A percentile compares a stretch with the other conserved stretches of the same genome.
Evolutionary conservation across 2,113 vertebrate species (phyloP).

Genomic region (Halcyon senegalensis): DNA sequence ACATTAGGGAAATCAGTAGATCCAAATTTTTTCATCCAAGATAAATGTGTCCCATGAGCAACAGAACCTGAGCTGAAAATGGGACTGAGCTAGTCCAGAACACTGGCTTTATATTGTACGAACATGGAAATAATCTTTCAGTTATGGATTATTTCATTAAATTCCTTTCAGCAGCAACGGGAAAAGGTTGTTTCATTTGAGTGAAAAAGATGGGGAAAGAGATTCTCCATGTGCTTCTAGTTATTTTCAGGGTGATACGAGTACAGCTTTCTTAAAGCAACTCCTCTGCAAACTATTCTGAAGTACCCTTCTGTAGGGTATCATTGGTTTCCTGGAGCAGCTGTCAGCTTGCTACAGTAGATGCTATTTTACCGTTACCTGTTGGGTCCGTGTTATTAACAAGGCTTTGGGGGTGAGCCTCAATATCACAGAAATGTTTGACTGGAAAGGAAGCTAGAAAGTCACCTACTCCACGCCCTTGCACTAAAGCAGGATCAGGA

Average conservation of each 20-base stretch:
- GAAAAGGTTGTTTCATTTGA: background rate
- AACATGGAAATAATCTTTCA: background rate
- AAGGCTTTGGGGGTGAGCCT: background rate
- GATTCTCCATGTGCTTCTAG: background rate
- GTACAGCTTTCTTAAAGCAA: background rate
- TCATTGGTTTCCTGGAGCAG: background rate
- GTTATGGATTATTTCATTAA: background rate
- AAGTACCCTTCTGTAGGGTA: background rate
- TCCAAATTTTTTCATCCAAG: background rate
- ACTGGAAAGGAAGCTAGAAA: background rate
- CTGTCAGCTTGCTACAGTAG: background rate
- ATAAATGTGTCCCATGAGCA: background rate
- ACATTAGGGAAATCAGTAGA: background rate
- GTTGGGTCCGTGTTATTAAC: background rate
- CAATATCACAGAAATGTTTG: background rate
- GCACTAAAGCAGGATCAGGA: background rate
- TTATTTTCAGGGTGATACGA: background rate
- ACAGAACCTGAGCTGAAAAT: background rate
- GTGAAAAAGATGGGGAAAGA: background rate
- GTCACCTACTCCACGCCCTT: background rate
- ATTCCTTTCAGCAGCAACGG: slow-evolving; percentile 2
- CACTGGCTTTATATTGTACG: background rate
- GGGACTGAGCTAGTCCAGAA: background rate
- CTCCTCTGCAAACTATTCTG: background rate
- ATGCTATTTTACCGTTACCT: background rate